Evolutionary conservation across 2,888 invertebrate species (phyloP).

Genomic region (Amphipoea lucens): DNA sequence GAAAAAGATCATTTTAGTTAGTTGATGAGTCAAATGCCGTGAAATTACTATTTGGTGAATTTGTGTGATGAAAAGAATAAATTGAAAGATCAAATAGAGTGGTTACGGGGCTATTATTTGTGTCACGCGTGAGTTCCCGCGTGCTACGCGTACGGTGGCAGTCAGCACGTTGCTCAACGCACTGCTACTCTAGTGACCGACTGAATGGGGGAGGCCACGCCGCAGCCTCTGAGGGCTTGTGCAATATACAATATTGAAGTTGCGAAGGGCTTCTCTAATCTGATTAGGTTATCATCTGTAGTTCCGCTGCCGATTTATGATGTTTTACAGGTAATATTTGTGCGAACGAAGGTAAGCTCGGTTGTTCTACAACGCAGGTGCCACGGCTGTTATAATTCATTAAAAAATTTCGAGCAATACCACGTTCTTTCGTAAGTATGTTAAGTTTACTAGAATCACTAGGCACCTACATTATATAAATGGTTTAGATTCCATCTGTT

Average conservation of each 20-base stretch:
- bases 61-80: constrained; percentile 22
- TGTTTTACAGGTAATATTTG: constrained; percentile 21
- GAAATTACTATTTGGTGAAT: constrained; percentile 42
- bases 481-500: too few relatives aligned
- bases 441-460: too few relatives aligned
- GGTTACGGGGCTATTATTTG: constrained; percentile 65
- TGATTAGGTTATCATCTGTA: constrained; percentile 69
- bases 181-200: constrained; percentile 61
- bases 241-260: constrained; percentile 74
- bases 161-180: constrained; percentile 70
- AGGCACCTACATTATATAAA: too few relatives aligned
- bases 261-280: constrained; percentile 72
- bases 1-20: constrained; percentile 29
- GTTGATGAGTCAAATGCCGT: constrained; percentile 21
- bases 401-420: too few relatives aligned
- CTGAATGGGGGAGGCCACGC: constrained; percentile 73
- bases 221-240: constrained; percentile 67
- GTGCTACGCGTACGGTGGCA: constrained; percentile 65
- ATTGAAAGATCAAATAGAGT: constrained; percentile 57
- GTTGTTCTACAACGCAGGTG: too few relatives aligned
- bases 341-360: background rate
- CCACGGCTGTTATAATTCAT: background rate
- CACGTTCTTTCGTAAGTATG: too few relatives aligned
- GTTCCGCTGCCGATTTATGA: constrained; percentile 61
- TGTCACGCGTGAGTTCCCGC: constrained; percentile 73